Conservation (phyloP, 2,797 vertebrate genomes). For the Sebastes cheni region DNA sequence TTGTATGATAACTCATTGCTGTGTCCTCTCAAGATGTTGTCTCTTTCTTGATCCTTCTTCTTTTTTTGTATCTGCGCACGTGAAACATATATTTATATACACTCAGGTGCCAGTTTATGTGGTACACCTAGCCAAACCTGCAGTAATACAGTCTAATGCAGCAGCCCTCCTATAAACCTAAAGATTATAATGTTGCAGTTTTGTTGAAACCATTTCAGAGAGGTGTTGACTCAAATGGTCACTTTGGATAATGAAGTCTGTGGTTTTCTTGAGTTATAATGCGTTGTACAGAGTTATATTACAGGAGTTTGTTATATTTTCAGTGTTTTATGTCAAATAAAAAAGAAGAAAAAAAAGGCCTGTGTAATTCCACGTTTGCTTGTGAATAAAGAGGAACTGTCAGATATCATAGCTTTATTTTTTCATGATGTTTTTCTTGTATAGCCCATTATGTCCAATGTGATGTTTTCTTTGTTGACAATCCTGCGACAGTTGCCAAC, state of each 20-base stretch:
- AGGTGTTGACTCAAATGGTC: background rate
- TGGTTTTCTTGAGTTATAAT: background rate
- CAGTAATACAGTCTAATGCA: background rate
- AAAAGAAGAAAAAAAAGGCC: background rate
- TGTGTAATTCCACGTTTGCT: background rate
- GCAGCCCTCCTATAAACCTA: background rate
- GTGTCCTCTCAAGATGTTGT: background rate
- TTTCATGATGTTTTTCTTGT: background rate
- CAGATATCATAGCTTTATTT: background rate
- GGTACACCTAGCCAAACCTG: background rate
- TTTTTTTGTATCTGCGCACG: background rate
- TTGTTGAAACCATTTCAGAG: background rate
- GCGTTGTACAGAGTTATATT: background rate
- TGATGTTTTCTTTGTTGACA: slow-evolving; percentile 12
- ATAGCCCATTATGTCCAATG: slow-evolving; percentile 6
- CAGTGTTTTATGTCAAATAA: fast-evolving
- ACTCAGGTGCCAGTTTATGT: background rate
- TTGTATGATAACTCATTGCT: background rate
- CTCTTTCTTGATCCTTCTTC: no score
- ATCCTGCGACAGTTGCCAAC: slow-evolving; percentile 6
- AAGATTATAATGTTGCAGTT: background rate
- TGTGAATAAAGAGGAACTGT: background rate
- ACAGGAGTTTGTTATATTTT: background rate
- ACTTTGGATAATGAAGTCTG: background rate
- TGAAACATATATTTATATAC: background rate